Evolutionary conservation across 2,888 invertebrate genomes (phyloP).

Genomic region (Clanis bilineata): DNA sequence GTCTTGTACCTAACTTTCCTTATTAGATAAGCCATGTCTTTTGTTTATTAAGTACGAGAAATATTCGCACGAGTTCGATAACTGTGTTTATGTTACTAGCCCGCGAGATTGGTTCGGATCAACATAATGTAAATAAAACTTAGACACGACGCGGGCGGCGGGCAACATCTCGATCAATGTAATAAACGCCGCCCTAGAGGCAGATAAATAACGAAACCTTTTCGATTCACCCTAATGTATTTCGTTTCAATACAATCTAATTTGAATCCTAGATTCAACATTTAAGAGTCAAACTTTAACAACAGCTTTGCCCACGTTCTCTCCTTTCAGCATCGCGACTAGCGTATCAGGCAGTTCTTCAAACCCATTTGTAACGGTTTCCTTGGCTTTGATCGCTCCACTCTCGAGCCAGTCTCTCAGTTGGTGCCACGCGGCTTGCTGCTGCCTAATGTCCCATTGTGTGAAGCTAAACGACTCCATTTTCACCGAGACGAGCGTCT

Average conservation of each 20-base stretch:
- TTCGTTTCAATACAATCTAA: background rate
- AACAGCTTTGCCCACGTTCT: constrained; percentile 42
- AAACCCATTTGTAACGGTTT: constrained; percentile 47
- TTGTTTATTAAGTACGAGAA: background rate
- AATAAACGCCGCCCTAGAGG: constrained; percentile 12
- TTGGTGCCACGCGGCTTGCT: constrained; percentile 36
- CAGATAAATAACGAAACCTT: constrained; percentile 15
- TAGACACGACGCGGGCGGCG: constrained; percentile 1
- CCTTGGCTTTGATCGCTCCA: constrained; percentile 45
- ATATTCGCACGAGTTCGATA: background rate
- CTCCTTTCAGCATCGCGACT: constrained; percentile 40
- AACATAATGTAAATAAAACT: constrained; percentile 3
- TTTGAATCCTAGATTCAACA: background rate
- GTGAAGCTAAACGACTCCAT: constrained; percentile 47
- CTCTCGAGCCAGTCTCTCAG: constrained; percentile 43
- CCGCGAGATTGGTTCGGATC: background rate
- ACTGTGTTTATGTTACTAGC: background rate
- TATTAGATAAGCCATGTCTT: no score
- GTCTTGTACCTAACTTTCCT: background rate
- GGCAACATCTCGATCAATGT: constrained; percentile 14
- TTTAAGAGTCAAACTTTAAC: constrained; percentile 39
- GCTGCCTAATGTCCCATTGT: constrained; percentile 43
- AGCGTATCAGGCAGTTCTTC: constrained; percentile 45
- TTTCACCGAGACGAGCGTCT: constrained; percentile 29
- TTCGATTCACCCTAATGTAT: constrained; percentile 11